Conservation (phyloP, 2,113 vertebrate genomes). For the Narcine bancroftii region DNA sequence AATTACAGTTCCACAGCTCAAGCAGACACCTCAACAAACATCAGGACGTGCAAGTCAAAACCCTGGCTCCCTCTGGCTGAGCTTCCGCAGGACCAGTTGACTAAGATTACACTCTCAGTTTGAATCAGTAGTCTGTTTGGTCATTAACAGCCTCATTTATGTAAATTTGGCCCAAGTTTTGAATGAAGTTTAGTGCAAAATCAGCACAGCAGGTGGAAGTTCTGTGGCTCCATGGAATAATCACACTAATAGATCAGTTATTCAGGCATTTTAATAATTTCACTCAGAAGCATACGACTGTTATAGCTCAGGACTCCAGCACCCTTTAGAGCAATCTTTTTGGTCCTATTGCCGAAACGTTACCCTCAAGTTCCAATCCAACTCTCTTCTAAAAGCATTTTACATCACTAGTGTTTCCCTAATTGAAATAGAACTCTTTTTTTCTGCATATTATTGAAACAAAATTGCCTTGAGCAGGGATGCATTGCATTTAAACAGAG, state of each 20-base stretch:
- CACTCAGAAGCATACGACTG: neutral
- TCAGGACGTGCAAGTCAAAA: neutral
- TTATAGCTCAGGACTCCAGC: no score
- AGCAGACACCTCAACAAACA: neutral
- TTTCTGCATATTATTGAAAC: neutral
- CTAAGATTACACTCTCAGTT: neutral
- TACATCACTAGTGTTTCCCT: neutral
- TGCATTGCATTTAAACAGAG: neutral
- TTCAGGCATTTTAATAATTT: neutral
- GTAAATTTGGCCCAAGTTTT: neutral
- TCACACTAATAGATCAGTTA: neutral
- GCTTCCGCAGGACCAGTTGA: neutral
- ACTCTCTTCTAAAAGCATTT: no score
- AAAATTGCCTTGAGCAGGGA: neutral
- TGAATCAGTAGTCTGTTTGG: neutral
- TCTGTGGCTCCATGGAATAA: neutral
- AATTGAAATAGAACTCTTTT: neutral
- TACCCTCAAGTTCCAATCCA: no score
- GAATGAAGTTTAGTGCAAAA: neutral
- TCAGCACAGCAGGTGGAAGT: neutral
- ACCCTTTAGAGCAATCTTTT: no score
- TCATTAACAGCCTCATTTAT: neutral
- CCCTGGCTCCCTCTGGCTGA: no score
- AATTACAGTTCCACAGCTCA: neutral
- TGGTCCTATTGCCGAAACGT: no score